Evolutionary conservation across 2,113 vertebrate species (phyloP).

Genomic region (Lamprologus lemairii): DNA sequence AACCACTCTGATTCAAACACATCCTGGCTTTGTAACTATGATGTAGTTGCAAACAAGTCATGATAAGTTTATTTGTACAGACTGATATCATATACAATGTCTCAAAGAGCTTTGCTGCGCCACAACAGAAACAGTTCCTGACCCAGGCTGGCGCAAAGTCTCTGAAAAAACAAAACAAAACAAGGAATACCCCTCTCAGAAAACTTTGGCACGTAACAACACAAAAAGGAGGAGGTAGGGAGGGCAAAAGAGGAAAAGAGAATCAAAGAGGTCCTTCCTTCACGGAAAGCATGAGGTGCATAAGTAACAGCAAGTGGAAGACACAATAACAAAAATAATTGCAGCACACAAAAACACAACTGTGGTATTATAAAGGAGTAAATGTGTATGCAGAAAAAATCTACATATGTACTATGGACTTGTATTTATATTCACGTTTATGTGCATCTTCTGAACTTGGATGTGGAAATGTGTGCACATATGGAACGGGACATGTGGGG

Average conservation of each 20-base stretch:
- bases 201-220: neutral
- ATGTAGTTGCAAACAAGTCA: conserved; percentile 38
- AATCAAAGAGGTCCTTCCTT: neutral
- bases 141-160: conserved; percentile 17
- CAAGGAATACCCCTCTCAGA: conserved; percentile 44
- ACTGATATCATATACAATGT: conserved; percentile 35
- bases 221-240: neutral
- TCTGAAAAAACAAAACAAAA: neutral
- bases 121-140: conserved; percentile 18
- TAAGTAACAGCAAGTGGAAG: neutral
- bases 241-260: neutral
- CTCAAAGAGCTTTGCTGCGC: conserved; percentile 1
- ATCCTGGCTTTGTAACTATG: neutral
- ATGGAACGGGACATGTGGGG: neutral
- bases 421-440: neutral
- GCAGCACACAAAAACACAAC: neutral
- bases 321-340: neutral
- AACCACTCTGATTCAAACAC: conserved; percentile 16
- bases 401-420: neutral
- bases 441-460: neutral
- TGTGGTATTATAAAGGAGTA: neutral
- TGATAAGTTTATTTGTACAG: conserved; percentile 41
- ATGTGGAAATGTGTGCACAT: neutral
- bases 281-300: neutral
- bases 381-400: neutral